phyloP scores from a whole-genome alignment of 2,888 invertebrate species.

The Seira ritae region DNA sequence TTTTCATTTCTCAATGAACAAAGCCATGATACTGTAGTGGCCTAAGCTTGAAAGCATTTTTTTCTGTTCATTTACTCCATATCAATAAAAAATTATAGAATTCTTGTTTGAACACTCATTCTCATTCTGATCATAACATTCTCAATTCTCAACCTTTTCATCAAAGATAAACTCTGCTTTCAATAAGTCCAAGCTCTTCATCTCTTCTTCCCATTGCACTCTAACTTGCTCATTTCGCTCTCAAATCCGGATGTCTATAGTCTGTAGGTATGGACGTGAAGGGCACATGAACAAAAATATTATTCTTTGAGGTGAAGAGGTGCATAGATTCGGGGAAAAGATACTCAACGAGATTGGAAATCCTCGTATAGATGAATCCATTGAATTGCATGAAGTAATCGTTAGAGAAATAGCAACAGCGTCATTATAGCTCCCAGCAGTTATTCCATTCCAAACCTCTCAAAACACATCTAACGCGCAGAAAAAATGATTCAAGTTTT shows the following conservation, averaged over 20 bases:
- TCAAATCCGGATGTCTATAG: no score
- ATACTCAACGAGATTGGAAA: conserved; percentile 24
- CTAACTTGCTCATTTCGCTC: background rate
- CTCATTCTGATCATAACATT: no score
- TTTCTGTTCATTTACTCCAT: no score
- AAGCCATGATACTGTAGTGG: no score
- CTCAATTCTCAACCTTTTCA: no score
- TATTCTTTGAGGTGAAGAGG: background rate
- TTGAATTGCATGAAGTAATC: conserved; percentile 62
- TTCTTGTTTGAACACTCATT: no score
- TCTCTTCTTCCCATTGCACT: background rate
- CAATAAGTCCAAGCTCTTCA: background rate
- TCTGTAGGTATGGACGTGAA: background rate
- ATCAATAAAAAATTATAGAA: no score
- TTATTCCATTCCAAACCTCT: conserved; percentile 1
- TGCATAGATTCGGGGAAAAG: background rate
- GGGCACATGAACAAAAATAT: conserved; percentile 17
- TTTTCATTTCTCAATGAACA: no score
- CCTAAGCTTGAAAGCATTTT: no score
- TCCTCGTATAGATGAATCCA: conserved; percentile 43
- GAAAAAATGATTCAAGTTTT: conserved; percentile 5
- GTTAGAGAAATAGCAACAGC: conserved; percentile 56
- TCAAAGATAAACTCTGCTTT: background rate
- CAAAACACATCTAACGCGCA: background rate
- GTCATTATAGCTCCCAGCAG: conserved; percentile 56